These are phyloP conservation scores for Pelochelys cantorii DNA, from an alignment of 2,797 vertebrate genomes.

Conservation along the genomic window DNA sequence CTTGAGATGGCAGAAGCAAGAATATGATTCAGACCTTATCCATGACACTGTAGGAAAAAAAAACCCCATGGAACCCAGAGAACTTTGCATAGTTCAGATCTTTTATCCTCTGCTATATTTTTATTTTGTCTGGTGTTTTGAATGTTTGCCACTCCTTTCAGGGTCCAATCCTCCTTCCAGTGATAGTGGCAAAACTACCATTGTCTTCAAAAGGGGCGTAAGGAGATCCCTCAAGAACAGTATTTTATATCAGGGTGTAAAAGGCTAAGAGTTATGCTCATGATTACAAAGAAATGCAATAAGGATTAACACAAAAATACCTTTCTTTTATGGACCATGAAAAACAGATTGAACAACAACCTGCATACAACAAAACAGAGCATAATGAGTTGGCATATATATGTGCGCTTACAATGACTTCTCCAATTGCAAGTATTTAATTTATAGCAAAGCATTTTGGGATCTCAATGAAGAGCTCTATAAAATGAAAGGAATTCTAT, in stretches of 20 bases:
- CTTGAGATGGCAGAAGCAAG: neutral
- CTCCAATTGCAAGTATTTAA: constrained; percentile 19
- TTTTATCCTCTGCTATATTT: neutral
- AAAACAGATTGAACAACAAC: neutral
- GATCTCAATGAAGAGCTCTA: constrained; percentile 3
- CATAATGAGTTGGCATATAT: neutral
- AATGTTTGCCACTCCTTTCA: neutral
- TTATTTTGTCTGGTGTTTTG: neutral
- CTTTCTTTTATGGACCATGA: constrained; percentile 20
- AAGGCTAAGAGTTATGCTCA: neutral
- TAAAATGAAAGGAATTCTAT: neutral
- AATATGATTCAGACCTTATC: neutral
- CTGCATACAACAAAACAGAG: neutral
- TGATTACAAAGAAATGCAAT: constrained; percentile 27
- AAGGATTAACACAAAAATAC: neutral
- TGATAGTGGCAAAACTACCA: neutral
- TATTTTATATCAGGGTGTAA: neutral
- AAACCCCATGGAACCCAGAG: neutral
- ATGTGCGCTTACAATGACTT: neutral
- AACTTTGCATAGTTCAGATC: neutral
- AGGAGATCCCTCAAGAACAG: neutral
- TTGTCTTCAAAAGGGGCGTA: neutral
- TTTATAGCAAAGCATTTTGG: constrained; percentile 20
- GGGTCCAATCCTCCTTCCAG: neutral
- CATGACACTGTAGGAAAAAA: neutral